phyloP scores from a whole-genome alignment of 2,888 invertebrate genomes.

The Nymphalis polychloros region DNA sequence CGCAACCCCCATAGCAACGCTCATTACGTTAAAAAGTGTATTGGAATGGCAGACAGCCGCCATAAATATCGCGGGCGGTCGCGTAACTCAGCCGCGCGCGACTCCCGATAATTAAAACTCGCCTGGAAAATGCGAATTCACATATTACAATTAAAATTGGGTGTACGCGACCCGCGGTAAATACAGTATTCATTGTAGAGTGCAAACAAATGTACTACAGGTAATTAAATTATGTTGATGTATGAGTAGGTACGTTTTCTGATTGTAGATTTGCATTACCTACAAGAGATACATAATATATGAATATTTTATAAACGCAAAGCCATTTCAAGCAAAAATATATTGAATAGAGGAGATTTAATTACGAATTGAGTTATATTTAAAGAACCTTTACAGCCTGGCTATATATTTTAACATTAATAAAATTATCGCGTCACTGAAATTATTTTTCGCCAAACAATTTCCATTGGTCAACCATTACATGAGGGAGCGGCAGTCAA shows the following conservation, averaged over 20 bases:
- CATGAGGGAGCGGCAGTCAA: conserved; percentile 22
- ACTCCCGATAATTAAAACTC: conserved; percentile 82
- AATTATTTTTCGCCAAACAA: conserved; percentile 18
- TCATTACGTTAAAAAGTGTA: conserved; percentile 82
- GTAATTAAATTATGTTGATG: conserved; percentile 44
- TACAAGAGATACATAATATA: conserved; percentile 10
- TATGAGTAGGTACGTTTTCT: conserved; percentile 33
- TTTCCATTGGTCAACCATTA: conserved; percentile 27
- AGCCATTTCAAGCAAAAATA: too few relatives aligned
- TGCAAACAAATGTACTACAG: conserved; percentile 41
- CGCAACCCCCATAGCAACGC: conserved; percentile 62
- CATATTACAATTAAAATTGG: conserved; percentile 80
- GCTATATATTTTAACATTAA: neutral
- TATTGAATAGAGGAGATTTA: neutral
- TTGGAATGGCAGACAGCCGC: conserved; percentile 73
- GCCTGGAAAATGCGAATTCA: conserved; percentile 77
- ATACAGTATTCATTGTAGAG: conserved; percentile 51
- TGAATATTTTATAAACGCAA: conserved; percentile 1
- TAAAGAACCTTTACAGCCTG: neutral
- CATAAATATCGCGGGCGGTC: conserved; percentile 82
- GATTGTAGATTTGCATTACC: conserved; percentile 31
- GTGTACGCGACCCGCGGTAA: conserved; percentile 69
- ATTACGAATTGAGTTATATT: neutral
- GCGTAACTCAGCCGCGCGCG: conserved; percentile 79
- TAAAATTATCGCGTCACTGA: neutral